Evolutionary conservation across 2,797 vertebrate species (phyloP), one percentile per base, ranked within the genome.

Genomic region (Tenualosa ilisha): DNA sequence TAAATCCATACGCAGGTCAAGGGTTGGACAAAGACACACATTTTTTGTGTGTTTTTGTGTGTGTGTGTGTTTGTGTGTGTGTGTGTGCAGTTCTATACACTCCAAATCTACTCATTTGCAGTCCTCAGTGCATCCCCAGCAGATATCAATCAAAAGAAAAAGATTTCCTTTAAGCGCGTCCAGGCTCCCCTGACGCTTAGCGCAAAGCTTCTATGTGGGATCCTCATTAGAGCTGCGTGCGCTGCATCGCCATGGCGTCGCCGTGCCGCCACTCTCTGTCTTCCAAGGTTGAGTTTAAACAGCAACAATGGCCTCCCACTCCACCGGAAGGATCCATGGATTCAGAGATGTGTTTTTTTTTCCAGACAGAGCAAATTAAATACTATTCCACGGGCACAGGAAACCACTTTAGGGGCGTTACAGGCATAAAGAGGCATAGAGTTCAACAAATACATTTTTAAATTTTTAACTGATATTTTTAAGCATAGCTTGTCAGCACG

Each of bases 81-180:
- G 37, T 22, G 37, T 46, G 17, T 79, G 40, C 7, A 22, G 40
- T 46, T 46, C 72, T 46, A 79, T 46, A 46, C 72, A 22, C 72
- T 79, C 40, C 40, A 79, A 46, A 79, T 79, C 72, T 46, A 6
- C 40, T 79, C 72, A 79, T 79, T 79, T 79, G 72, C 40, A 79
- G 40, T 79, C 72, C 40, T 43, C 7, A 22, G 20, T 8, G 40
- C 17, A 40, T 79, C 72, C 15, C 40, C 37, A 40, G 12, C n/a
- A 72, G 72, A 79, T 79, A 46, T 0, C 5, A 46, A 79, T 79
- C 40, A 46, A 79, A 79, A 79, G 72, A 15, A 79, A 46, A 79
- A 79, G 72, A 79, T 79, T 79, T 79, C 37, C 72, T 79, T 79
- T 79, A 79, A 79, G 37, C 40, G 20, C 46, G 37, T 46, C 15